These are phyloP conservation scores for Ophthalmotilapia sp. DNA, from an alignment of 2,113 vertebrate genomes.

Conservation along the genomic window DNA sequence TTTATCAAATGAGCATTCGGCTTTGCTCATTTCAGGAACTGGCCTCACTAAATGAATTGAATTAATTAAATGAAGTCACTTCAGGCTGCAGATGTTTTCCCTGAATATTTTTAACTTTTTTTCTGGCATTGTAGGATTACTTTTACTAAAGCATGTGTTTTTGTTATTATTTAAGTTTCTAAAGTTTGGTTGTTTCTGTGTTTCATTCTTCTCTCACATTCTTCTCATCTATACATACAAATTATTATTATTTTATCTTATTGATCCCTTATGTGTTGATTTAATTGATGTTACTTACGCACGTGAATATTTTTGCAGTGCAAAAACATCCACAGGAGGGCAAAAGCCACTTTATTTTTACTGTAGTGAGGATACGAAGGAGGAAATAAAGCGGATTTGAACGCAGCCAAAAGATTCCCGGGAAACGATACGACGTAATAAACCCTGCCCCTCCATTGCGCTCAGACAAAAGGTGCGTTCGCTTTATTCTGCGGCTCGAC, in stretches of 20 bases:
- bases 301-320: background rate
- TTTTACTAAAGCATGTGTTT: background rate
- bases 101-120: background rate
- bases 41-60: background rate
- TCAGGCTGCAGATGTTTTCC: background rate
- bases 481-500: accelerated
- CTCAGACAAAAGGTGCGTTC: background rate
- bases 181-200: background rate
- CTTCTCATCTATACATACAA: background rate
- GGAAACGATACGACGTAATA: background rate
- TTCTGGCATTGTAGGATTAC: background rate
- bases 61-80: background rate
- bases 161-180: background rate
- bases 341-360: background rate
- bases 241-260: background rate
- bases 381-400: background rate
- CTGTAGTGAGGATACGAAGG: too few species aligned
- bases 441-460: background rate
- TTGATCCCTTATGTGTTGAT: background rate
- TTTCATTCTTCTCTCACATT: background rate
- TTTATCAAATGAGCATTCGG: background rate
- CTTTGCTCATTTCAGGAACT: background rate
- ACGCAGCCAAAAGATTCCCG: background rate
- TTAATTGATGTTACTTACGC: background rate
- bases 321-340: background rate